These are phyloP conservation scores for Microcebus tavaratra DNA, from an alignment of 2,113 vertebrate species.

Conservation along the genomic window DNA sequence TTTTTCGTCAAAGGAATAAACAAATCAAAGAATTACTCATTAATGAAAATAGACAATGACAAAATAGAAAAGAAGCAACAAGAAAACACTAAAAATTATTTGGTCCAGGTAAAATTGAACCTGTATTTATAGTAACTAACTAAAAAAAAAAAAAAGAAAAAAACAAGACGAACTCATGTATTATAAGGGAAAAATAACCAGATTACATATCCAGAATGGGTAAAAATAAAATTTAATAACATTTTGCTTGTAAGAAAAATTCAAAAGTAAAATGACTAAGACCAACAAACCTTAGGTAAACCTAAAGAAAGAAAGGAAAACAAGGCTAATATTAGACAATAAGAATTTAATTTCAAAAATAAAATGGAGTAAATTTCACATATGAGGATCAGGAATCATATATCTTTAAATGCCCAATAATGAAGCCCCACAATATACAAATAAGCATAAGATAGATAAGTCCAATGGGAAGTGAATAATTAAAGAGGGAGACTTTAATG, in stretches of 20 bases:
- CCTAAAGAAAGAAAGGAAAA: neutral
- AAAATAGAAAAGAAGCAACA: neutral
- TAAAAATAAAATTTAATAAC: neutral
- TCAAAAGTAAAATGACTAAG: neutral
- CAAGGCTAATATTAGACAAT: neutral
- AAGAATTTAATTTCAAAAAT: neutral
- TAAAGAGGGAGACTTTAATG: neutral
- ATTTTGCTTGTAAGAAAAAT: conserved; percentile 27
- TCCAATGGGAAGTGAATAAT: neutral
- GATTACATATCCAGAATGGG: neutral
- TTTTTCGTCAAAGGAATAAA: neutral
- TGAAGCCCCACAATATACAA: neutral
- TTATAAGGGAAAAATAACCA: neutral
- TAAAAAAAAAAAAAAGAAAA: neutral
- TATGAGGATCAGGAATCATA: neutral
- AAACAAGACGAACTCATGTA: neutral
- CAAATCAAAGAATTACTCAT: neutral
- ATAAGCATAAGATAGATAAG: neutral
- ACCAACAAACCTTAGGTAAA: neutral
- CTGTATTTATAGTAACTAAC: neutral
- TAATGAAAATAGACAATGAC: neutral
- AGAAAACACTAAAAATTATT: neutral
- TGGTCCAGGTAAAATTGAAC: neutral
- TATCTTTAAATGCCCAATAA: neutral
- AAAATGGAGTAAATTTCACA: neutral